Evolutionary conservation across 2,888 invertebrate genomes (phyloP), one percentile per base, ranked within the genome.

Genomic region (Bellardia pandia): DNA sequence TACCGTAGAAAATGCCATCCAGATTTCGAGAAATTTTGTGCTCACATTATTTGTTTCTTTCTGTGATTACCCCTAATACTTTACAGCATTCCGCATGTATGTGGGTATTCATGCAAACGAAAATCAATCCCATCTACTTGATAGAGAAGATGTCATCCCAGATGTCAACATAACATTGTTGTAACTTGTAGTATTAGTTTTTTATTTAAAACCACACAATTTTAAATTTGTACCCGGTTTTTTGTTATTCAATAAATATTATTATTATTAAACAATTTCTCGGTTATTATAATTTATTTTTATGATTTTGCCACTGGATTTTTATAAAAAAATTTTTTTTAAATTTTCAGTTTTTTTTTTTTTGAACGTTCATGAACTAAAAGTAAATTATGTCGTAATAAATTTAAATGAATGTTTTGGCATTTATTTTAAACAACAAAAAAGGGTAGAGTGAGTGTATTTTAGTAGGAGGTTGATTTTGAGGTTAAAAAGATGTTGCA

Each of bases 321-420:
- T 60, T 71, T 30, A 13, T 51, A 2, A 33, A 13, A 16, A 16
- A 3, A 56, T 71, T 72, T 72, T 66, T 37, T 64, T 56, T 71
- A 45, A 48, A 30, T 48, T 48, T 42, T n/a, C 3, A 9, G 9
- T 45, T 40, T 69, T 69, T 79, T 40, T 69, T 69, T 79, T 7
- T 30, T 30, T 64, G 58, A 66, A 78, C 83, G 76, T 56, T 77
- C 76, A 23, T 83, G 83, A 83, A 83, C 84, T 84, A 71, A 53
- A n/a, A 53, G 56, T 77, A 45, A 72, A 71, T 60, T 71, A 40
- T 71, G 77, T 64, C 23, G 56, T 77, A 83, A 77, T 78, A 84
- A 78, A 84, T 64, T 72, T 37, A 58, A 74, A 84, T 78, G 45
- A 71, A 7, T 56, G 77, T 76, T 42, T 62, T 72, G 33, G n/a